These are phyloP conservation scores for Papilio machaon DNA, from an alignment of 1,140 invertebrate species.

Conservation along the genomic window DNA sequence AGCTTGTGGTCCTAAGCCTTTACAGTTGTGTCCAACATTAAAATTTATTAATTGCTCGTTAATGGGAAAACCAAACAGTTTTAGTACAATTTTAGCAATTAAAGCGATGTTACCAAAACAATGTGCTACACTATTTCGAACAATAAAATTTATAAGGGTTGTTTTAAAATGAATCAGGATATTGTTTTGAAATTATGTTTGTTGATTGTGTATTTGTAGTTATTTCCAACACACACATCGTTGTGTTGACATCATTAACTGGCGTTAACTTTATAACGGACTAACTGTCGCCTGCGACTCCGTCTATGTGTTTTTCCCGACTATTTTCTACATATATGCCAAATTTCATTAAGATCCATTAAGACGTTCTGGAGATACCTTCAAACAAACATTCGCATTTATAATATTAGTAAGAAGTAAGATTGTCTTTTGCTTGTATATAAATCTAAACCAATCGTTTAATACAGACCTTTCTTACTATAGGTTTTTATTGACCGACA, in stretches of 20 bases:
- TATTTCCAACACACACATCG: neutral
- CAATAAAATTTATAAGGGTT: slow-evolving; percentile 4
- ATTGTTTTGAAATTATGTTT: slow-evolving; percentile 11
- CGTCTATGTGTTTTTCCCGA: no score
- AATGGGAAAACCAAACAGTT: slow-evolving; percentile 21
- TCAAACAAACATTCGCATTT: no score
- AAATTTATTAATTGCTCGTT: slow-evolving; percentile 22
- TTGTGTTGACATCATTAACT: neutral
- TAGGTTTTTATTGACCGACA: no score
- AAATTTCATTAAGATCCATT: no score
- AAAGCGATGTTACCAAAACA: slow-evolving; percentile 14
- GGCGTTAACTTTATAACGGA: no score
- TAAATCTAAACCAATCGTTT: no score
- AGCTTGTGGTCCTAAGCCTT: slow-evolving; percentile 19
- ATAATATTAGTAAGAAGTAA: no score
- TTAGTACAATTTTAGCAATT: slow-evolving; percentile 17
- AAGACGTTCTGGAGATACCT: no score
- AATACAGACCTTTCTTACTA: no score
- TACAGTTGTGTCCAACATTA: slow-evolving; percentile 18
- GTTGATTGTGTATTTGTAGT: neutral
- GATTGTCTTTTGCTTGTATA: no score
- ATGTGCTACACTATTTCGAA: slow-evolving; percentile 15
- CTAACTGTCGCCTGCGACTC: no score
- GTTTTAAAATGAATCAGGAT: neutral
- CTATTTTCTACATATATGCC: no score